These are phyloP conservation scores for Frankliniella intonsa DNA, from an alignment of 2,888 invertebrate species.

Conservation along the genomic window DNA sequence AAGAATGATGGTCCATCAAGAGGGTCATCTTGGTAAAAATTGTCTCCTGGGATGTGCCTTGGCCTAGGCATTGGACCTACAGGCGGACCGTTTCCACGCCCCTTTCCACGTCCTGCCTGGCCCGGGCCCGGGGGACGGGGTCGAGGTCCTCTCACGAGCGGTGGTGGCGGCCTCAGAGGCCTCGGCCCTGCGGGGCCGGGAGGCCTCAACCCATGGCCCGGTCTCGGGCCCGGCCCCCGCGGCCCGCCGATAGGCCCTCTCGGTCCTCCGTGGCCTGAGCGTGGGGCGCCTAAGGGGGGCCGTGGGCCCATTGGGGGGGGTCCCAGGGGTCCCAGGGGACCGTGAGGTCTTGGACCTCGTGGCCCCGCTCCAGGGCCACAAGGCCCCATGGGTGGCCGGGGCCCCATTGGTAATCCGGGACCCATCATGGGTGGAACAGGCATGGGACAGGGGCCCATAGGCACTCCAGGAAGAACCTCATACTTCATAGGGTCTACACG, in stretches of 20 bases:
- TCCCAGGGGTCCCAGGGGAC: background rate
- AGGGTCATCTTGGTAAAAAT: conserved; percentile 11
- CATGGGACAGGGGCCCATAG: background rate
- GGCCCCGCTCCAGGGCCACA: background rate
- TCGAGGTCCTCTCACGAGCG: background rate
- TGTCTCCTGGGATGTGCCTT: background rate
- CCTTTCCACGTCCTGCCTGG: background rate
- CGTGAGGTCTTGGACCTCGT: background rate
- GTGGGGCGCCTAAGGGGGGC: background rate
- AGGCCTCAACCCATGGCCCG: background rate
- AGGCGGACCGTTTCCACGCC: background rate
- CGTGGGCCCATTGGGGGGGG: background rate
- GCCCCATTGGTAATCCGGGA: background rate
- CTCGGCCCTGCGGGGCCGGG: background rate
- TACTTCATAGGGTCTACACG: conserved; percentile 40
- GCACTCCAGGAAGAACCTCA: background rate
- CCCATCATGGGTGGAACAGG: conserved; percentile 18
- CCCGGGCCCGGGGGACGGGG: background rate
- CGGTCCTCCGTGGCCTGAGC: background rate
- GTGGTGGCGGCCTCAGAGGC: background rate
- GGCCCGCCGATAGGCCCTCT: background rate
- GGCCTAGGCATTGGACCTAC: background rate
- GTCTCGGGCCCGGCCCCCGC: background rate
- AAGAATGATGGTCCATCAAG: background rate
- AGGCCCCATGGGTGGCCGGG: background rate